phyloP scores from a whole-genome alignment of 2,797 vertebrate species.

The Intellagama lesueurii region DNA sequence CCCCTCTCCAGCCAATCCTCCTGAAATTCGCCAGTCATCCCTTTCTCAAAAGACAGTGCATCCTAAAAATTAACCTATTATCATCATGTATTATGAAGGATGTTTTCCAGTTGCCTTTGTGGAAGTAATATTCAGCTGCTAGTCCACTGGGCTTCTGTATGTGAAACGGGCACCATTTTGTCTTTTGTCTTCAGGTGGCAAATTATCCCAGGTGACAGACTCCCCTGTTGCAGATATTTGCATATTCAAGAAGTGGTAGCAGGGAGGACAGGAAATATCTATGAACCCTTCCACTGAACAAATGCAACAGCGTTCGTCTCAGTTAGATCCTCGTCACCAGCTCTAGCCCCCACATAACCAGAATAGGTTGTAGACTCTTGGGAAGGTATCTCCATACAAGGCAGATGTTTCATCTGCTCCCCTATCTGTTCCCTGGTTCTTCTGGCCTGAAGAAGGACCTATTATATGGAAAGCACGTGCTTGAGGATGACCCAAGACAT shows the following conservation, averaged over 20 bases:
- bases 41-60: not conserved
- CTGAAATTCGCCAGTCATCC: not conserved
- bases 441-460: not conserved
- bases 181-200: not conserved
- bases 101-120: not conserved
- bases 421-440: not conserved
- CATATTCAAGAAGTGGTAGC: not conserved
- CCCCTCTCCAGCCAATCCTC: not conserved
- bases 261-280: not conserved
- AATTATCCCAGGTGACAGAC: not conserved
- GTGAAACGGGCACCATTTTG: not conserved
- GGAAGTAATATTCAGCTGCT: not conserved
- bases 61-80: not conserved
- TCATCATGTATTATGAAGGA: not conserved
- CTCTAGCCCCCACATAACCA: not conserved
- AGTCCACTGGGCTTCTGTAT: not conserved
- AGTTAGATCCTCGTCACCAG: not conserved
- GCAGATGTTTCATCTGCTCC: no score
- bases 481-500: not conserved
- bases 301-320: not conserved
- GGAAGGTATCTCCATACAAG: not conserved
- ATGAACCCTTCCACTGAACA: not conserved
- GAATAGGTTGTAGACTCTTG: not conserved
- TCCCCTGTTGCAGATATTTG: not conserved
- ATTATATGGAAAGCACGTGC: not conserved